Base-by-base conservation (phyloP, 2,888 invertebrate genomes). In the Axea sp. region DNA sequence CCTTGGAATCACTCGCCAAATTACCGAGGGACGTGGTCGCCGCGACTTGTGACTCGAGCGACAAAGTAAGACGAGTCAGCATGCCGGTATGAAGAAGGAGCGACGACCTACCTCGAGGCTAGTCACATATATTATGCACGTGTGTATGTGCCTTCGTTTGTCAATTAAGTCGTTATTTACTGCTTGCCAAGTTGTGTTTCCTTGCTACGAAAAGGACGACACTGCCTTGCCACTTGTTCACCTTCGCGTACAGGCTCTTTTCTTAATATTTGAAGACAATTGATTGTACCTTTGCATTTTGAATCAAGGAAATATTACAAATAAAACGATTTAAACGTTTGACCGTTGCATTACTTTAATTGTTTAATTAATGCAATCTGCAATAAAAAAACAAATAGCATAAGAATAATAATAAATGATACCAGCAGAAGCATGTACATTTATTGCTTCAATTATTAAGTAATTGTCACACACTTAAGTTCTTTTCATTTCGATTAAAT, bases 141-240 rank as follows among this genome's bases (percentile, higher is more conserved):
- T 59, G 68, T 68, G 68, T 51, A 33, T 68, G 59, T 33, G 41
- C 60, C 59, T 71, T 62, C 71, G 62, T 71, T 71, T 71, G 71
- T 71, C 71, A 71, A 71, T 71, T 71, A 71, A 55, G 64, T 49
- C 55, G 55, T 64, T 72, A 72, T 72, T 72, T 72, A 72, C 72
- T 72, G 51, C 64, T 60, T 64, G 64, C 57, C 49, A 49, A 64
- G 55, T 26, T 24, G 55, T 41, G 33, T 64, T 72, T 57, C 57
- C 57, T 57, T 39, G 33, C 53, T n/a, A 11, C 8, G 68, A 49
- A 51, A 51, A 12, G 35, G 28, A 47, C 47, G 15, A 49, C 30
- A 12, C 47, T 22, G 26, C 15, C 60, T 33, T 33, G 2, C 26
- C 31, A 37, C 37, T 60, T 22, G 49, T 17, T 37, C 60, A 17